Percentiles rank a stretch among this genome's conserved stretches.
Evolutionary conservation across 2,113 vertebrate species (phyloP).

Genomic region (Oostethus manadensis): DNA sequence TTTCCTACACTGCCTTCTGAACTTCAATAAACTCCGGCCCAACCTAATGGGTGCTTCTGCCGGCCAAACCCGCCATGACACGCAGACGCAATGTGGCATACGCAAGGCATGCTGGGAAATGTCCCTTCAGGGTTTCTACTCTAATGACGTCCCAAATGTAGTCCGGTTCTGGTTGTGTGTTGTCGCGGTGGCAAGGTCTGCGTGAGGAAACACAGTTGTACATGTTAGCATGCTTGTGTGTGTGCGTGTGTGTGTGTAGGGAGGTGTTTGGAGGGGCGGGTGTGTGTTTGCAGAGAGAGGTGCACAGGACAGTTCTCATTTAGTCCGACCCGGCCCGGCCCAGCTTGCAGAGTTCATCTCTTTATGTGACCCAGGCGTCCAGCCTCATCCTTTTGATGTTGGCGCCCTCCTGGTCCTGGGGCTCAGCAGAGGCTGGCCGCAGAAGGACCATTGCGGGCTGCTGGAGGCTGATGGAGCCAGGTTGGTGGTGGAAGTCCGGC

Average conservation of each 20-base stretch:
- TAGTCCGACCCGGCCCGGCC: slow-evolving; percentile 10
- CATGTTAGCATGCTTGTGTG: slow-evolving; percentile 14
- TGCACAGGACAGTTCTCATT: slow-evolving; percentile 23
- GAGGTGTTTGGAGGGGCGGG: slow-evolving; percentile 32
- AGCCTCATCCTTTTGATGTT: slow-evolving; percentile 89
- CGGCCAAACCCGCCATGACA: slow-evolving; percentile 26
- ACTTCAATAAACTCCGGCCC: slow-evolving; percentile 13
- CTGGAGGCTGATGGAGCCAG: slow-evolving; percentile 24
- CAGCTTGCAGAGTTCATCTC: slow-evolving; percentile 8
- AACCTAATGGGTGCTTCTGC: too few species aligned
- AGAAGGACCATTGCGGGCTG: slow-evolving; percentile 79
- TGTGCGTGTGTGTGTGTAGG: slow-evolving; percentile 22
- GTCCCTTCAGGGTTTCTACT: slow-evolving; percentile 5
- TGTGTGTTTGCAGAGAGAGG: slow-evolving; percentile 10
- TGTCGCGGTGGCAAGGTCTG: neutral
- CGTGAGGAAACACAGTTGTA: neutral
- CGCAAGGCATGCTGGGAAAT: slow-evolving; percentile 30
- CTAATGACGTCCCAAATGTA: too few species aligned
- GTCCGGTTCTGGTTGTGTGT: too few species aligned
- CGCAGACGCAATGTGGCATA: slow-evolving; percentile 24
- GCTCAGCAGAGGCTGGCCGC: slow-evolving; percentile 73
- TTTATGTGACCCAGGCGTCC: slow-evolving; percentile 91
- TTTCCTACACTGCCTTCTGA: slow-evolving; percentile 37
- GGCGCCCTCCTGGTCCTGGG: slow-evolving; percentile 79
- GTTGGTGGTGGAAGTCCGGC: slow-evolving; percentile 73